Percentiles rank a stretch among this genome's conserved stretches.
Evolutionary conservation across 2,797 vertebrate species (phyloP).

Genomic region (Pelodytes ibericus): DNA sequence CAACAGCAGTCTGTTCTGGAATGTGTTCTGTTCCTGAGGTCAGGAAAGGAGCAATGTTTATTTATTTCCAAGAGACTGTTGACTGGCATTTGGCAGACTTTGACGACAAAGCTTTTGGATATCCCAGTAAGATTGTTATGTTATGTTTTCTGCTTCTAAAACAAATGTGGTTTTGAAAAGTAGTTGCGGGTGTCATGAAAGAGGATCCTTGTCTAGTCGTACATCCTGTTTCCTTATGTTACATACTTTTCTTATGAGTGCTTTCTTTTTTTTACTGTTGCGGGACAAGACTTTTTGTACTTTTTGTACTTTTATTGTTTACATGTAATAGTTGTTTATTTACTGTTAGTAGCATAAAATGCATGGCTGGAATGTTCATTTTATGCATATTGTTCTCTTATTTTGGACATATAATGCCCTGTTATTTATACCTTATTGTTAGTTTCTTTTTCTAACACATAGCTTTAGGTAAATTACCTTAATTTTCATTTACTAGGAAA

Average conservation of each 20-base stretch:
- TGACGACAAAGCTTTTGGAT: conserved; percentile 44
- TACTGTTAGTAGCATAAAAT: background rate
- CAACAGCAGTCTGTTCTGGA: conserved; percentile 50
- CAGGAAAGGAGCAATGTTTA: conserved; percentile 51
- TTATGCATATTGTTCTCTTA: no score
- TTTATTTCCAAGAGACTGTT: conserved; percentile 50
- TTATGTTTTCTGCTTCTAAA: conserved; percentile 45
- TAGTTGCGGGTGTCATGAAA: conserved; percentile 33
- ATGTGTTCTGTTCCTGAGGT: conserved; percentile 55
- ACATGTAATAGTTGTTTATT: background rate
- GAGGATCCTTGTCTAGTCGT: conserved; percentile 50
- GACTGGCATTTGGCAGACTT: conserved; percentile 51
- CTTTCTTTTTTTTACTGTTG: conserved; percentile 21
- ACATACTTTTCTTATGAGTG: conserved; percentile 25
- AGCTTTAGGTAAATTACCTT: no score
- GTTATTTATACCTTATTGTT: no score
- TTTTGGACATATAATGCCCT: no score
- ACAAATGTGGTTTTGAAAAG: conserved; percentile 50
- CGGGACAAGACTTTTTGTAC: background rate
- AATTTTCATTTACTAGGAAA: no score
- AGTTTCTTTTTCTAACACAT: no score
- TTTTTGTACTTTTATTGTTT: conserved; percentile 16
- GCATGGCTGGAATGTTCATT: no score
- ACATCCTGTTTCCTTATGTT: conserved; percentile 52
- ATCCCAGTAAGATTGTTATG: conserved; percentile 49